phyloP scores from a whole-genome alignment of 1,140 invertebrate genomes.

The Bacillus rossius region DNA sequence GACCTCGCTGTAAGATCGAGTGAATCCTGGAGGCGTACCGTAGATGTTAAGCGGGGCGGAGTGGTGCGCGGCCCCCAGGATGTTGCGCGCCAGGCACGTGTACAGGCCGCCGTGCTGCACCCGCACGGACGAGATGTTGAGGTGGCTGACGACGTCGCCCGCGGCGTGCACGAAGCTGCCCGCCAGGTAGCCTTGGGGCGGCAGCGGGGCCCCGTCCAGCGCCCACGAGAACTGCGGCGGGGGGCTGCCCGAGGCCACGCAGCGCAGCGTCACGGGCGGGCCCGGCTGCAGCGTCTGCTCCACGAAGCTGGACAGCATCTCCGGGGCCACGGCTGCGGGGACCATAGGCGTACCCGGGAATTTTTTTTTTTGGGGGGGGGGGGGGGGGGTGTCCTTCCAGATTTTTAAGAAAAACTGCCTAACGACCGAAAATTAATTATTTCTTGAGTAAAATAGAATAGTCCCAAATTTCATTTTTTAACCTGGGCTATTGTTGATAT shows the following conservation, averaged over 20 bases:
- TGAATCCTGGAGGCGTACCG: too few species aligned
- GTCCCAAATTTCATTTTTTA: too few species aligned
- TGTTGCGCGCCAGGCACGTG: constrained; percentile 71
- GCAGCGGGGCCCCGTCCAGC: constrained; percentile 61
- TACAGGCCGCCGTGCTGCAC: constrained; percentile 79
- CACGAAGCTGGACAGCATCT: constrained; percentile 75
- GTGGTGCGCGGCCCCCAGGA: constrained; percentile 66
- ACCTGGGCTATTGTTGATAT: too few species aligned
- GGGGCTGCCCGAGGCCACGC: constrained; percentile 78
- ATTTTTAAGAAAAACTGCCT: too few species aligned
- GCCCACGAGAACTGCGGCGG: constrained; percentile 79
- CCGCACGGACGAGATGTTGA: constrained; percentile 78
- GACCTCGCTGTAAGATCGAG: too few species aligned
- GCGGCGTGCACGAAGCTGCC: constrained; percentile 27
- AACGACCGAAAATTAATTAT: too few species aligned
- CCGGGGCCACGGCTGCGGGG: constrained; percentile 70
- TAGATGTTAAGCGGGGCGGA: constrained; percentile 79
- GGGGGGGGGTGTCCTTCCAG: too few species aligned
- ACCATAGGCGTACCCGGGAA: constrained; percentile 8
- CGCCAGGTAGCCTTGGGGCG: constrained; percentile 34
- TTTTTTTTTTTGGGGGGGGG: too few species aligned
- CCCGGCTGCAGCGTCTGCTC: constrained; percentile 75
- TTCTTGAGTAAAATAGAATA: too few species aligned
- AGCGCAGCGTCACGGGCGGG: constrained; percentile 72
- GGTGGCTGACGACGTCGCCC: constrained; percentile 79